phyloP scores from a whole-genome alignment of 1,140 invertebrate genomes.

The Bombus consobrinus region DNA sequence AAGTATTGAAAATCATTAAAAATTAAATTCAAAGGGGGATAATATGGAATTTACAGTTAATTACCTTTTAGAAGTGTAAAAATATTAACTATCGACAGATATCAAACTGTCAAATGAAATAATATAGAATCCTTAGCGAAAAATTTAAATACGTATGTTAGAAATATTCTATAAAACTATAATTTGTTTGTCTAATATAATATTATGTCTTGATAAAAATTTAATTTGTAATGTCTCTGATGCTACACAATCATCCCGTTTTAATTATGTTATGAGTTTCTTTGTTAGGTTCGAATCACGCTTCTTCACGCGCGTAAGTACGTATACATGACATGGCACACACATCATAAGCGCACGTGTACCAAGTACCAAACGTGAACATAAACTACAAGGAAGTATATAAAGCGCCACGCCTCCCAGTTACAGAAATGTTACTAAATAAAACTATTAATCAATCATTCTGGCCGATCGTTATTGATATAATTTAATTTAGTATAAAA shows the following conservation, averaged over 20 bases:
- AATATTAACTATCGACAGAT: slow-evolving; percentile 19
- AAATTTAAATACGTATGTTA: not conserved
- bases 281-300: slow-evolving; percentile 4
- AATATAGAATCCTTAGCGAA: not conserved
- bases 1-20: too few relatives aligned
- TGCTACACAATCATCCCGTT: not conserved
- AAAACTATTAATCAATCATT: not conserved
- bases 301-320: slow-evolving; percentile 3
- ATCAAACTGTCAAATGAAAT: not conserved
- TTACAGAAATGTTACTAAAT: not conserved
- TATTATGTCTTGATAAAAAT: not conserved
- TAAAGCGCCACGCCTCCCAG: slow-evolving; percentile 23
- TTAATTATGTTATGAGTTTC: slow-evolving; percentile 1
- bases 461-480: not conserved
- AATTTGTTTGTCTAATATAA: not conserved
- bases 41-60: not conserved
- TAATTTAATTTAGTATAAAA: not conserved
- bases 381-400: slow-evolving; percentile 3
- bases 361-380: slow-evolving; percentile 6
- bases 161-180: not conserved
- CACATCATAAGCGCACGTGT: slow-evolving; percentile 24
- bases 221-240: not conserved
- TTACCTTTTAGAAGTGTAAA: slow-evolving; percentile 14
- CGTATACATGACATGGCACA: not conserved
- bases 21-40: not conserved